phyloP scores from a whole-genome alignment of 2,888 invertebrate species.

The Notodonta ziczac region DNA sequence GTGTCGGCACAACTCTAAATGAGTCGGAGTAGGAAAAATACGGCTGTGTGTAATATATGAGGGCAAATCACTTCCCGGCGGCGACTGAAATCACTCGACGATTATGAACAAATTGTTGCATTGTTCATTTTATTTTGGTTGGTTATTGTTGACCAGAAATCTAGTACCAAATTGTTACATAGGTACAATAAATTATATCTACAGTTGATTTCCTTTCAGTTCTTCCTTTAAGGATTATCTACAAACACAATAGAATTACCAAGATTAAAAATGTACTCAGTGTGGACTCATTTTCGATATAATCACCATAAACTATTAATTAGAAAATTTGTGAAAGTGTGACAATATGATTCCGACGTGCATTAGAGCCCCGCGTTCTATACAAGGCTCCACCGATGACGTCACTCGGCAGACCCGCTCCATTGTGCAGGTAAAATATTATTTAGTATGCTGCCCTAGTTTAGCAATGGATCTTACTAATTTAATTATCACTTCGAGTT shows the following conservation, averaged over 20 bases:
- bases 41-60: slow-evolving; percentile 32
- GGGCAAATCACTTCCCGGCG: slow-evolving; percentile 18
- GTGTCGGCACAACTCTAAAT: slow-evolving; percentile 47
- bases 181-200: too few species aligned
- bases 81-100: neutral
- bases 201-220: too few species aligned
- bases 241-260: neutral
- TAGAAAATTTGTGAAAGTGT: slow-evolving; percentile 30
- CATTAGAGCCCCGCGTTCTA: slow-evolving; percentile 88
- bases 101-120: neutral
- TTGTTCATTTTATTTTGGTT: neutral
- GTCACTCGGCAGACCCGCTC: slow-evolving; percentile 88
- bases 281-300: slow-evolving; percentile 10
- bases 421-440: slow-evolving; percentile 86
- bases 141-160: neutral
- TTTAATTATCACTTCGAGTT: slow-evolving; percentile 2
- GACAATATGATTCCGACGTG: slow-evolving; percentile 87
- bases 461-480: neutral
- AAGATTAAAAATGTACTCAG: slow-evolving; percentile 21
- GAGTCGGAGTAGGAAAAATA: slow-evolving; percentile 45
- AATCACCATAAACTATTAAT: slow-evolving; percentile 11
- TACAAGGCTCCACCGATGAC: slow-evolving; percentile 91
- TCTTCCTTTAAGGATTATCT: too few species aligned
- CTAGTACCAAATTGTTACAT: neutral
- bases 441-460: neutral